Base-by-base conservation (phyloP, 1,140 invertebrate species). In the Calliopsis andreniformis region DNA sequence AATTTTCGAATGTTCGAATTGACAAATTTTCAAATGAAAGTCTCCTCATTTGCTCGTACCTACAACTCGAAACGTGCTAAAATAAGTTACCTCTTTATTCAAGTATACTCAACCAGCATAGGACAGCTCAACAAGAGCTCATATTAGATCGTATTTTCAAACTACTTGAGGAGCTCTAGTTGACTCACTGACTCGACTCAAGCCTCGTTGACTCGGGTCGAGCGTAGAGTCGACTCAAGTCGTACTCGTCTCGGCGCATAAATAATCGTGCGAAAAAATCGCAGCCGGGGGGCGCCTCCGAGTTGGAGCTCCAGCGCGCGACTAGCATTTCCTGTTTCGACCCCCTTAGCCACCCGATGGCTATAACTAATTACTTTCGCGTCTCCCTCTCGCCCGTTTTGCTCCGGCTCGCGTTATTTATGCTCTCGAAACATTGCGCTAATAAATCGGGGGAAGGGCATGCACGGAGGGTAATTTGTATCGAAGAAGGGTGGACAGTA, bases 321-420 rank as follows among this genome's bases (percentile, higher is more conserved):
- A 82, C 80, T 79, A 83, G 61, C 64, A 62, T 68, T 84, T 84
- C 82, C 82, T 83, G 82, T 76, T 83, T 76, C 76, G 59, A 63
- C n/a, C 53, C 70, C 53, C 62, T 28, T 49, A 47, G 69, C 49
- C 72, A 64, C 59, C 35, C 71, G 55, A 70, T 79, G 62, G 42
- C 49, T 70, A 72, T 69, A 81, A 75, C 63, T 63, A 69, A 83
- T 73, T 78, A 73, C 66, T 76, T 63, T 77, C 80, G 43, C 79
- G 51, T 63, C 42, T 47, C 63, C 30, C 8, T 79, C 51, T 58
- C 28, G 45, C 49, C 42, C 39, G 35, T 39, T 10, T 12, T 23
- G 45, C 61, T 47, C 56, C 10, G 32, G n/a, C 59, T 63, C 68
- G 58, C 32, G 42, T 82, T 82, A 82, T 78, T 78, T 73, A 82